These are phyloP conservation scores for Sprattus sprattus DNA, from an alignment of 2,113 vertebrate genomes.

Conservation along the genomic window DNA sequence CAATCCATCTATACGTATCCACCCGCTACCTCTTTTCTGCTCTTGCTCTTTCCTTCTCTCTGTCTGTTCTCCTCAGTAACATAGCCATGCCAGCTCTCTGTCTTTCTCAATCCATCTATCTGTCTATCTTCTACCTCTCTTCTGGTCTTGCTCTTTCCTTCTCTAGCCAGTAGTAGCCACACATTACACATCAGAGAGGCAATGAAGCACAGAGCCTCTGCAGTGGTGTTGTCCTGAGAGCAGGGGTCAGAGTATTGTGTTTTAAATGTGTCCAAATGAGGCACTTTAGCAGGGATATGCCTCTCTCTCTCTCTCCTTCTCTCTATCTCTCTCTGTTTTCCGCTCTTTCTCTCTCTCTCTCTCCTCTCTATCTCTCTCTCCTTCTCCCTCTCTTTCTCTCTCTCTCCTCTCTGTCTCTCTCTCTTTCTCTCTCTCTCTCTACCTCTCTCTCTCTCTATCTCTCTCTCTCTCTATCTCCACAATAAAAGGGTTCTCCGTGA, in stretches of 20 bases:
- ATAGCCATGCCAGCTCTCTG: not conserved
- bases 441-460: not conserved
- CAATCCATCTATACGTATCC: not conserved
- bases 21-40: too few species aligned
- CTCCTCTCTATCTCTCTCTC: not conserved
- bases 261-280: not conserved
- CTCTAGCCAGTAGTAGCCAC: not conserved
- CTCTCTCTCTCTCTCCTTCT: not conserved
- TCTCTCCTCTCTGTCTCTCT: too few species aligned
- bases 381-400: too few species aligned
- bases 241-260: not conserved
- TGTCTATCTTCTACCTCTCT: not conserved
- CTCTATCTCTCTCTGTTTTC: too few species aligned
- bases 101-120: not conserved
- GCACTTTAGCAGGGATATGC: conserved; percentile 2
- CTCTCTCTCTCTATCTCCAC: too few species aligned
- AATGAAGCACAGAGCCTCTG: not conserved
- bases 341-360: not conserved
- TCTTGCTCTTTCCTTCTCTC: not conserved
- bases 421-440: not conserved
- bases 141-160: not conserved
- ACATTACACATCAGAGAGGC: not conserved
- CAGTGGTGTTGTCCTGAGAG: not conserved
- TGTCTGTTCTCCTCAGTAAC: not conserved
- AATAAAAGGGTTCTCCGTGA: not conserved